Base-by-base conservation (phyloP, 2,113 vertebrate genomes). In the Tichodroma muraria region DNA sequence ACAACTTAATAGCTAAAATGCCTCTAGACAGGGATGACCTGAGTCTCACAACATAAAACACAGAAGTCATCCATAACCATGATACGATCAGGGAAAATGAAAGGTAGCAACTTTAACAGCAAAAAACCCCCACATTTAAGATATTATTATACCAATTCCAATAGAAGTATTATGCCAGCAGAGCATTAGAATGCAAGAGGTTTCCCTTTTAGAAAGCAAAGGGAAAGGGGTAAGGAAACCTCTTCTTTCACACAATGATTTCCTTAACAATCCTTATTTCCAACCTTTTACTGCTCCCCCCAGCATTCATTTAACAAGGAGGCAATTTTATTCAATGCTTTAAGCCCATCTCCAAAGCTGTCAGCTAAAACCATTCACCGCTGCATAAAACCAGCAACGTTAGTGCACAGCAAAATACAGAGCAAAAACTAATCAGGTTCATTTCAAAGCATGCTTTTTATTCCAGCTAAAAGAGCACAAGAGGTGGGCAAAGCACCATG, bases 311-410 rank as follows among this genome's bases (percentile, higher is more conserved):
- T 83, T 94, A 92, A 93, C 90, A 95, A 93, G 76, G 76, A 91
- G 76, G 76, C 65, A 95, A 83, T 94, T 96, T 91, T 88, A 91
- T 90, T 78, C 91, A 60, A 82, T 44, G 59, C 90, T 88, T 90
- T 94, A 88, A 95, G 60, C 72, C 85, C 87, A 73, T 89, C 91
- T 92, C 71, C 89, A 87, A 77, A 90, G 90, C 89, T 78, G 88
- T 85, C 88, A 93, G 73, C 79, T 60, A 63, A 90, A 95, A 68
- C 94, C 82, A 94, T 81, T 94, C 84, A 70, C 42, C 2, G 2
- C 54, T 24, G 40, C 72, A 64, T 66, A 85, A 89, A 91, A 25
- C 52, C 93, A 91, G 66, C 91, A 73, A 28, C 28, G 70, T 47
- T 24, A 63, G 33, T 3, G 22, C 81, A 80, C 60, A 52, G 93